Evolutionary conservation across 2,888 invertebrate genomes (phyloP).

Genomic region (Agriopis marginaria): DNA sequence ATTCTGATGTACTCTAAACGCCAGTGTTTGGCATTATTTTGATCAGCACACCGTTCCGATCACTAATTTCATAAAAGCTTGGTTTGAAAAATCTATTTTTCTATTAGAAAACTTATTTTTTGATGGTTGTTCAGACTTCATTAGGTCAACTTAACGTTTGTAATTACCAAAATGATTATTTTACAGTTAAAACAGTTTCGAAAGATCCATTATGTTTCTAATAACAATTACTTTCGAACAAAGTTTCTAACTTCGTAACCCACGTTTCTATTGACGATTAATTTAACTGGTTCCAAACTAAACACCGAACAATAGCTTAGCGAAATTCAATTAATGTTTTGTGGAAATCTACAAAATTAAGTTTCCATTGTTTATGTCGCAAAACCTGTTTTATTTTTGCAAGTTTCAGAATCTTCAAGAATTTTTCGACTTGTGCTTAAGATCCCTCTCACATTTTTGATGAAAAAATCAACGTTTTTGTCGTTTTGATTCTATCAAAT

Average conservation of each 20-base stretch:
- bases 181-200: conserved; percentile 8
- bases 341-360: conserved; percentile 18
- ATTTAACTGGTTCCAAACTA: conserved; percentile 37
- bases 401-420: background rate
- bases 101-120: no score
- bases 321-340: conserved; percentile 25
- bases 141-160: background rate
- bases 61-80: no score
- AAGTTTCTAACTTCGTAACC: conserved; percentile 36
- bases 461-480: no score
- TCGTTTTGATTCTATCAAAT: no score
- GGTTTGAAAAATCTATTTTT: no score
- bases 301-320: conserved; percentile 29
- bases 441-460: no score
- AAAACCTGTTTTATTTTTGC: background rate
- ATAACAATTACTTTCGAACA: conserved; percentile 38
- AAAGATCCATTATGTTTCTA: conserved; percentile 34
- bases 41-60: no score
- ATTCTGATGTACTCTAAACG: no score
- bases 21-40: no score
- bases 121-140: background rate
- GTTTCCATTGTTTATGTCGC: conserved; percentile 10
- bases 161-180: conserved; percentile 16
- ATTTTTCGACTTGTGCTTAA: background rate
- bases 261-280: conserved; percentile 40